phyloP scores from a whole-genome alignment of 2,113 vertebrate genomes.

The human (Homo sapiens) region DNA sequence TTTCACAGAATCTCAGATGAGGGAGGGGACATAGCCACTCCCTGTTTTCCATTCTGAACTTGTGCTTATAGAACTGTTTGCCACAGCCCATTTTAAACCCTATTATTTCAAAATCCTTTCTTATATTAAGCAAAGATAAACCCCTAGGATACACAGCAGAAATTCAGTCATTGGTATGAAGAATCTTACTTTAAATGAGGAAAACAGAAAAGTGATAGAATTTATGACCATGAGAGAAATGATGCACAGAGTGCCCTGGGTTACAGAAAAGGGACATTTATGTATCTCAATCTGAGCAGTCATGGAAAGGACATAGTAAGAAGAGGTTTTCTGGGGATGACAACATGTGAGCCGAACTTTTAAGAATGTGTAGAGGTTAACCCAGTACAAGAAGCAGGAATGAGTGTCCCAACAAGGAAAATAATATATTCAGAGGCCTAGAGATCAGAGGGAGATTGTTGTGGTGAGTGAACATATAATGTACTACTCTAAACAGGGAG shows the following conservation, averaged over 20 bases:
- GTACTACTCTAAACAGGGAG: not conserved
- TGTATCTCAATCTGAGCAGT: not conserved
- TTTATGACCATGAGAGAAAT: not conserved
- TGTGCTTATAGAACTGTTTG: not conserved
- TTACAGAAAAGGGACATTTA: not conserved
- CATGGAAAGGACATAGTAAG: not conserved
- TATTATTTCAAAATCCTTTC: not conserved
- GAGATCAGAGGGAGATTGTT: not conserved
- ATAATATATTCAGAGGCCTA: not conserved
- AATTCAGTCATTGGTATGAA: constrained; percentile 4
- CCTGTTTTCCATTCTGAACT: not conserved
- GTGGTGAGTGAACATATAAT: not conserved
- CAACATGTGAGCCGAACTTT: not conserved
- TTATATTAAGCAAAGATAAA: not conserved
- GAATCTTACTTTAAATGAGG: not conserved
- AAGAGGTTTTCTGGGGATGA: not conserved
- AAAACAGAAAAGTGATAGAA: not conserved
- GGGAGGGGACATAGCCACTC: not conserved
- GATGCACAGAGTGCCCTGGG: not conserved
- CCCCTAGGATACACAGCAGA: not conserved
- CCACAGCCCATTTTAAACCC: not conserved
- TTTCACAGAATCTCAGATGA: not conserved
- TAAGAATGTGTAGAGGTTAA: not conserved
- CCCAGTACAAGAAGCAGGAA: not conserved
- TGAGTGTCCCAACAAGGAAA: not conserved